Conservation (phyloP, 1,140 invertebrate species). For the Periplaneta americana region DNA sequence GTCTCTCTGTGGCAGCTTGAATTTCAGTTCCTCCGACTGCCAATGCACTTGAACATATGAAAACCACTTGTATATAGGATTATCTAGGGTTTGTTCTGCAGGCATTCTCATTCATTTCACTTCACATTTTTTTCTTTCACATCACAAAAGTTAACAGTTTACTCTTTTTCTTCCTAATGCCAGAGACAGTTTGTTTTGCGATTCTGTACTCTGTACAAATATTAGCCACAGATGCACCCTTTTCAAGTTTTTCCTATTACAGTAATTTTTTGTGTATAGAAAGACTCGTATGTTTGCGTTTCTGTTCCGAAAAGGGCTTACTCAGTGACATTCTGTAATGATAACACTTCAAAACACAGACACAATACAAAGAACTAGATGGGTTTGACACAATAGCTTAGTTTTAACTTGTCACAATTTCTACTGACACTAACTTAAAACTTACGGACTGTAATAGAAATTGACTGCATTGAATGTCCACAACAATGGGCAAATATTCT, state of each 20-base stretch:
- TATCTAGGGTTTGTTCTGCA: neutral
- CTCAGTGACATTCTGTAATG: no score
- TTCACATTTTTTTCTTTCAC: neutral
- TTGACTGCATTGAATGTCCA: no score
- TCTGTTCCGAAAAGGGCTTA: neutral
- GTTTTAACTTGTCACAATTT: no score
- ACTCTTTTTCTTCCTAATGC: neutral
- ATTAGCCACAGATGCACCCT: neutral
- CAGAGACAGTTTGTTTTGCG: conserved; percentile 9
- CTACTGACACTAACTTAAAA: no score
- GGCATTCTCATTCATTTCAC: neutral
- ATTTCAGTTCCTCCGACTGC: neutral
- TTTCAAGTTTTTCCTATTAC: neutral
- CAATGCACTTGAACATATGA: neutral
- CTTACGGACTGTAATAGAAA: no score
- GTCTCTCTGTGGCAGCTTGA: neutral
- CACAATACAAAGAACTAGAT: no score
- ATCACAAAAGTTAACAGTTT: neutral
- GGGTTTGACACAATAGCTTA: no score
- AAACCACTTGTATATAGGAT: neutral
- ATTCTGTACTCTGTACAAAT: conserved; percentile 2
- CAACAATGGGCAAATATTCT: no score
- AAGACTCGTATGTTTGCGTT: conserved; percentile 1
- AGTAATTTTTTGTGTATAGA: neutral
- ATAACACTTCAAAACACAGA: no score